Evolutionary conservation across 2,888 invertebrate species (phyloP).

Genomic region (Stenolophus ochropezus): DNA sequence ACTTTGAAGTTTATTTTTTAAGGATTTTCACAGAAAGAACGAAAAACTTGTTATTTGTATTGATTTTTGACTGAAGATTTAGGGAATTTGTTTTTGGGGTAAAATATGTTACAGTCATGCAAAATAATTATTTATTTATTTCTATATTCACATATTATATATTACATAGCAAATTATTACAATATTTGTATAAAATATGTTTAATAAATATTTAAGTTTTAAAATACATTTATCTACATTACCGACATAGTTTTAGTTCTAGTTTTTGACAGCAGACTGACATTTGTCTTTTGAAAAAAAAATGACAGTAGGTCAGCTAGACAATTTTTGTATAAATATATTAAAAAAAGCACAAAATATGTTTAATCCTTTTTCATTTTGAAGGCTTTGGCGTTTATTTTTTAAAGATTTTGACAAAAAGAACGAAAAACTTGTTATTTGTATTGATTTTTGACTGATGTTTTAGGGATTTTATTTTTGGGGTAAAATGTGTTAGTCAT

Average conservation of each 20-base stretch:
- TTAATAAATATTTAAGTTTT: too few species aligned
- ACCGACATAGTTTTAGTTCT: too few species aligned
- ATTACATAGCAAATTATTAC: too few species aligned
- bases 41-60: neutral
- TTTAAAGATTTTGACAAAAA: neutral
- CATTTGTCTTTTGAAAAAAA: too few species aligned
- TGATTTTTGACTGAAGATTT: neutral
- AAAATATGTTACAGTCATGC: too few species aligned
- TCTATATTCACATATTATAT: too few species aligned
- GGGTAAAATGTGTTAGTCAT: too few species aligned
- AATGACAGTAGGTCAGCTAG: too few species aligned
- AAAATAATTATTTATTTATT: too few species aligned
- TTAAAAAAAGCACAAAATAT: slow-evolving; percentile 64
- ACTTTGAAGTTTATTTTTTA: neutral
- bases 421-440: neutral
- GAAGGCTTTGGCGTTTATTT: neutral
- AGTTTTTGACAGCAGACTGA: too few species aligned
- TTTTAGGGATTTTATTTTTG: neutral
- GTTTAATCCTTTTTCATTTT: slow-evolving; percentile 59
- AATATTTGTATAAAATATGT: too few species aligned
- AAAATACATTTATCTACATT: too few species aligned
- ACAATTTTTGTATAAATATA: neutral
- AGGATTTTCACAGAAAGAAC: neutral
- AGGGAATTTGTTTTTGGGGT: neutral
- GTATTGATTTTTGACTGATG: neutral